Percentiles rank a stretch among this genome's conserved stretches.
Evolutionary conservation across 2,888 invertebrate genomes (phyloP).

Genomic region (Epinotia brunnichana): DNA sequence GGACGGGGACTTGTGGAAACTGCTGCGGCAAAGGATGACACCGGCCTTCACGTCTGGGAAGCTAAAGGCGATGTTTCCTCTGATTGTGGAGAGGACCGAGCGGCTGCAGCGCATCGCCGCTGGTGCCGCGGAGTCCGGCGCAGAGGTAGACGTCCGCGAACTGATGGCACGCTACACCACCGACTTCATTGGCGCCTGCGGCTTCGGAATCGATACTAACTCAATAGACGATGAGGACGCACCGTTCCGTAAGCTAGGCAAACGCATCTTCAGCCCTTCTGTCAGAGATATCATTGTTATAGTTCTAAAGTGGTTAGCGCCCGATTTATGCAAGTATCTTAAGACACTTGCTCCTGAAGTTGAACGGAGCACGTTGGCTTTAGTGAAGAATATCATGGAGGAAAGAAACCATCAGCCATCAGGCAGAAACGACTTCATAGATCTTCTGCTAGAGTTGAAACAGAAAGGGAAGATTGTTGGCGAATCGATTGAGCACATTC

Average conservation of each 20-base stretch:
- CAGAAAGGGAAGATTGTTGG: slow-evolving; percentile 55
- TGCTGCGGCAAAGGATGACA: slow-evolving; percentile 67
- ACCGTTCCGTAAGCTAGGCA: slow-evolving; percentile 1
- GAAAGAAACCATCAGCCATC: slow-evolving; percentile 54
- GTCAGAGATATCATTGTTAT: background rate
- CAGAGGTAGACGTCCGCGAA: slow-evolving; percentile 55
- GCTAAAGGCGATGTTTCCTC: slow-evolving; percentile 71
- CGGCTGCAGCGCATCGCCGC: slow-evolving; percentile 56
- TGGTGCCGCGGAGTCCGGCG: slow-evolving; percentile 44
- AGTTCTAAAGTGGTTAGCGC: slow-evolving; percentile 50
- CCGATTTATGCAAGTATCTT: slow-evolving; percentile 49
- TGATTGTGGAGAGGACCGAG: slow-evolving; percentile 65
- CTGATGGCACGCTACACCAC: slow-evolving; percentile 69
- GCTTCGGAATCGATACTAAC: slow-evolving; percentile 21
- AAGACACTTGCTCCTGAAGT: slow-evolving; percentile 48
- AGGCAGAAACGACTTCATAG: slow-evolving; percentile 59
- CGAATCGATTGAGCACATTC: slow-evolving; percentile 50
- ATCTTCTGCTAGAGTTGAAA: slow-evolving; percentile 58
- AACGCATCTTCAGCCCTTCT: background rate
- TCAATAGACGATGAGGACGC: slow-evolving; percentile 14
- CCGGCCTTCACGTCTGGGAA: slow-evolving; percentile 71
- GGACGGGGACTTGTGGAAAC: slow-evolving; percentile 70
- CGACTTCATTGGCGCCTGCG: slow-evolving; percentile 61
- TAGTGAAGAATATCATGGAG: slow-evolving; percentile 52
- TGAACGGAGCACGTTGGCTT: slow-evolving; percentile 49